phyloP scores from a whole-genome alignment of 2,888 invertebrate genomes.

The Drosophila multiciliata region DNA sequence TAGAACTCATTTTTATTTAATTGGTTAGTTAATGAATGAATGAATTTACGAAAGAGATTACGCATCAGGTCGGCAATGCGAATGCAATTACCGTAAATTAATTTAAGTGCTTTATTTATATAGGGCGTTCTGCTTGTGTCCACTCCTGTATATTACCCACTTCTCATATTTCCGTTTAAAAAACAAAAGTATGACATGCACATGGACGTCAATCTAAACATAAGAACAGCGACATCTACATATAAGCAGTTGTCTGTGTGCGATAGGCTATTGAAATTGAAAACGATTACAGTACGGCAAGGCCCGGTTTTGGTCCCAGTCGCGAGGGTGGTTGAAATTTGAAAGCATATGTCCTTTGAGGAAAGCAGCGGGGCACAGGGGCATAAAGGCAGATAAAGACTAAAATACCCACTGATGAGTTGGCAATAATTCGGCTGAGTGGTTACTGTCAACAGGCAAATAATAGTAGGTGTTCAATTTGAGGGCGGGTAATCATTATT shows the following conservation, averaged over 20 bases:
- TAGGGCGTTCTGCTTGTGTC: constrained; percentile 33
- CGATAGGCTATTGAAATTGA: constrained; percentile 50
- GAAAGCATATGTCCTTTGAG: constrained; percentile 66
- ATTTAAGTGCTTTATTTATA: constrained; percentile 64
- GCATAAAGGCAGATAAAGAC: constrained; percentile 61
- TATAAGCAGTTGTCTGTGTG: constrained; percentile 8
- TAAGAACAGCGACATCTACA: constrained; percentile 2
- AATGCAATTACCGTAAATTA: constrained; percentile 64
- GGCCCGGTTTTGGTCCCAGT: background rate
- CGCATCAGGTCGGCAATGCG: constrained; percentile 20
- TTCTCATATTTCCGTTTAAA: constrained; percentile 58
- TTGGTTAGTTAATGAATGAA: background rate
- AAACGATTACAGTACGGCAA: constrained; percentile 47
- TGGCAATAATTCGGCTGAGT: constrained; percentile 78
- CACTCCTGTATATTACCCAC: constrained; percentile 32
- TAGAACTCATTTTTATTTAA: background rate
- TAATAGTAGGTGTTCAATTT: constrained; percentile 71
- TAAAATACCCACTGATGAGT: constrained; percentile 78
- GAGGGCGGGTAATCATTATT: constrained; percentile 62
- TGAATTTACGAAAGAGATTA: background rate
- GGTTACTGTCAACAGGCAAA: constrained; percentile 78
- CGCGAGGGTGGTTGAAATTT: constrained; percentile 54
- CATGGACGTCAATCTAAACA: constrained; percentile 5
- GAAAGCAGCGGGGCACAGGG: constrained; percentile 9
- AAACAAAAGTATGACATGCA: constrained; percentile 3